Percentiles rank a stretch among this genome's conserved stretches.
These are phyloP conservation scores for Chrysomela aeneicollis DNA, from an alignment of 2,888 invertebrate genomes.

Conservation along the genomic window DNA sequence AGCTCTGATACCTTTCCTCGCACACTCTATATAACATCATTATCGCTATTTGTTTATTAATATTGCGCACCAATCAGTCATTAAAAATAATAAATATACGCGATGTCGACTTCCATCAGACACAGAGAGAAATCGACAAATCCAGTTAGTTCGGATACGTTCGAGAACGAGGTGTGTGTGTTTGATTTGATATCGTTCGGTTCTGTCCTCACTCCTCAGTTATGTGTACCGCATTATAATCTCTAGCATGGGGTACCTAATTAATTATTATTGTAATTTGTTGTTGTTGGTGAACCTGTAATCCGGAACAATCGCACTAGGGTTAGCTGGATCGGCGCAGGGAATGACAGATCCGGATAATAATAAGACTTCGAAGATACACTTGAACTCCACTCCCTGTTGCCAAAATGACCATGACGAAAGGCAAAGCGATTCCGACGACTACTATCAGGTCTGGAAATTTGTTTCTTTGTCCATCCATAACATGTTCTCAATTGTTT, in stretches of 20 bases:
- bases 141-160: not conserved
- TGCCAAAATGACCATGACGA: conserved; percentile 5
- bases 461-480: too few species aligned
- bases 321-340: not conserved
- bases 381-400: conserved; percentile 1
- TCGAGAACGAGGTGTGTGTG: too few species aligned
- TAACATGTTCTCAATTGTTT: too few species aligned
- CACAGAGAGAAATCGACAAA: not conserved
- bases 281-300: not conserved
- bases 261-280: too few species aligned
- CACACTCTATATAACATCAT: too few species aligned
- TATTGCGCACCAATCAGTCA: not conserved
- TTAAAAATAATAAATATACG: not conserved
- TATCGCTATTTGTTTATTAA: not conserved
- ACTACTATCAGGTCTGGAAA: conserved; percentile 17
- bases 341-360: not conserved
- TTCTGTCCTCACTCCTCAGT: too few species aligned
- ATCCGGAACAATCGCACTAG: not conserved
- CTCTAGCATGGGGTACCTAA: too few species aligned
- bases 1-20: too few species aligned
- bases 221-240: too few species aligned
- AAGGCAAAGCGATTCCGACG: conserved; percentile 12
- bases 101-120: not conserved
- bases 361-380: not conserved
- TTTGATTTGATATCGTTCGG: too few species aligned